Base-by-base conservation (phyloP, 2,113 vertebrate genomes). In the Rattus norvegicus region DNA sequence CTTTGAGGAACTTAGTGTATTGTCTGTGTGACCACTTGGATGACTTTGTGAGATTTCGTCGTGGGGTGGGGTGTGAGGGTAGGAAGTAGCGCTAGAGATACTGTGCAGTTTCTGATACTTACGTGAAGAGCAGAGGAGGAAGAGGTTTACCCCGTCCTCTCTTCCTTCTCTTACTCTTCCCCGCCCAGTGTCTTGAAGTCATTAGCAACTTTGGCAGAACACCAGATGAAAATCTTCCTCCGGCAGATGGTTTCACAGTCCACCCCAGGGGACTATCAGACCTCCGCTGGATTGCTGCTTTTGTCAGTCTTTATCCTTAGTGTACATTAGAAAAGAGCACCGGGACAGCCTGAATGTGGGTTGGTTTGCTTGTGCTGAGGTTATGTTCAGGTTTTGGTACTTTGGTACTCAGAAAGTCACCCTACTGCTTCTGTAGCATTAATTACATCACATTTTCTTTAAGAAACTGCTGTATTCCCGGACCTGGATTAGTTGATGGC, bases 151-250 rank as follows among this genome's bases (percentile, higher is more conserved):
- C n/a, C 39, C 59, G 69, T 11, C 11, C 0, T 26, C 63, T 52
- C 61, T 52, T 76, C 36, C 86, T 79, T 63, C 49, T 80, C 1
- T 67, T 67, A 8, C 33, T 43, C 43, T 93, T 79, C 90, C 9
- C 33, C 30, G 4, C 73, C 56, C 95, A 61, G 69, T 20, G 47
- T 69, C 88, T 92, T 90, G 81, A 88, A 95, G 5, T 91, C 80
- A n/a, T 93, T 88, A 79, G 84, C 36, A 83, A 92, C 70, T 69
- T 87, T 92, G 85, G 65, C 77, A 39, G 75, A 89, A 85, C 76
- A 65, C 94, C 94, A 92, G 92, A 24, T 36, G 90, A 80, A 63
- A 85, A 61, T 90, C 2, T 85, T 85, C 81, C 87, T 86, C 73
- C 49, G 77, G 95, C 70, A 81, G 93, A 63, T 93, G 79, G 0